Base-by-base conservation (phyloP, 92 coral and sea anemone genomes). In the Phenganax subtilis region DNA sequence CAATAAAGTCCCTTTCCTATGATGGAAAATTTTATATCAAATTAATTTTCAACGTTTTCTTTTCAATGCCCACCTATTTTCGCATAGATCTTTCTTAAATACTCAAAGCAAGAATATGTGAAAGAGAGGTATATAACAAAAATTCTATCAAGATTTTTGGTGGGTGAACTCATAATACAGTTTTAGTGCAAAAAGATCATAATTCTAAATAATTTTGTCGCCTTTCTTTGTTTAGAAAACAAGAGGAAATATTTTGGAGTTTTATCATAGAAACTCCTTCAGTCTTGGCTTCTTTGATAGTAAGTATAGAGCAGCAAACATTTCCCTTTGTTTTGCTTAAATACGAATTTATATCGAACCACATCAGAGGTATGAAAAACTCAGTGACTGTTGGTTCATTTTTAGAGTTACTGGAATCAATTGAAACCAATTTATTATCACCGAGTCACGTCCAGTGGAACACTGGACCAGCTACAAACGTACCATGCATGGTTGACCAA, bases 341-440 rank as follows among this genome's bases (percentile, higher is more conserved):
- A 37, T 1, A 2, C 2, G 47, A 37, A 37, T 37, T 37, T 37
- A 37, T 37, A 37, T 37, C 47, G 47, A 37, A 37, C 47, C 47
- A 37, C 47, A 5, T 37, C 47, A 5, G 47, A 37, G 47, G 20
- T 29, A 61, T 61, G 25, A 15, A 8, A 15, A 17, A 61, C 20
- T 0, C 65, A 14, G 15, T 44, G 29, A 15, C 30, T 8, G 1
- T 14, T 29, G 47, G 31, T 68, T 28, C 16, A 10, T 37, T 75
- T n/a, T 12, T 59, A 76, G 81, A 52, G 60, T n/a, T 76, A 76
- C 70, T 76, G 81, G 81, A 14, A 31, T 12, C 81, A 76, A 52
- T 59, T 76, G 20, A 76, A 57, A 12, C 81, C 81, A 6, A 20
- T 76, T 28, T 20, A 64, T 27, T 69, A 60, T 60, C 67, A 55